Percentiles rank a stretch among this genome's conserved stretches.
Evolutionary conservation across 1,140 invertebrate species (phyloP).

Genomic region (Calephelis nemesis): DNA sequence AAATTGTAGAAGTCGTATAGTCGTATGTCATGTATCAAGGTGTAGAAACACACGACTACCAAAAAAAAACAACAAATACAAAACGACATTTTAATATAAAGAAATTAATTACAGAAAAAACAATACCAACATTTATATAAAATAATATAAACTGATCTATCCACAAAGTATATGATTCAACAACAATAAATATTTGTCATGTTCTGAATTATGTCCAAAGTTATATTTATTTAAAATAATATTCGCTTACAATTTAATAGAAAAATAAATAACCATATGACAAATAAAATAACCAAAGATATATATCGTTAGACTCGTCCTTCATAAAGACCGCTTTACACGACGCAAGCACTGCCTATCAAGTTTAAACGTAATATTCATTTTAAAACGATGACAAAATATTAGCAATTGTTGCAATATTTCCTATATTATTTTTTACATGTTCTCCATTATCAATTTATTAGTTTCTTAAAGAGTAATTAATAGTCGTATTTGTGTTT

Average conservation of each 20-base stretch:
- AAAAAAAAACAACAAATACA: conserved; percentile 13
- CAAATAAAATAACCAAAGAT: conserved; percentile 5
- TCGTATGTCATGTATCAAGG: too few species aligned
- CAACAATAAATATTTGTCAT: conserved; percentile 13
- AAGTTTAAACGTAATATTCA: too few species aligned
- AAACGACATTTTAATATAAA: conserved; percentile 43
- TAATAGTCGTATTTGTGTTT: conserved; percentile 13
- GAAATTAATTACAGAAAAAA: conserved; percentile 71
- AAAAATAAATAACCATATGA: conserved; percentile 8
- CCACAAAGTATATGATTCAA: conserved; percentile 10
- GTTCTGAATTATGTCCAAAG: conserved; percentile 17
- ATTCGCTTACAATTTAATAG: conserved; percentile 3
- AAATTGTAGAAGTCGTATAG: too few species aligned
- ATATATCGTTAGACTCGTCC: not conserved
- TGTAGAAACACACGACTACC: too few species aligned
- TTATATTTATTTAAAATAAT: conserved; percentile 10
- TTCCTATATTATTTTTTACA: too few species aligned
- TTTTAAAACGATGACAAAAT: too few species aligned
- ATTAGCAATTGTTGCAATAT: too few species aligned
- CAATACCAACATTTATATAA: conserved; percentile 68
- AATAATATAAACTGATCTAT: conserved; percentile 43
- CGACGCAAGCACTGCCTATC: too few species aligned
- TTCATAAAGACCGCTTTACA: too few species aligned
- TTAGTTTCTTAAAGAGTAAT: too few species aligned
- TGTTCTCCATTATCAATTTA: too few species aligned